Percentiles rank a stretch among this genome's conserved stretches.
phyloP scores from a whole-genome alignment of 2,113 vertebrate genomes.

The Pseudopodoces humilis region DNA sequence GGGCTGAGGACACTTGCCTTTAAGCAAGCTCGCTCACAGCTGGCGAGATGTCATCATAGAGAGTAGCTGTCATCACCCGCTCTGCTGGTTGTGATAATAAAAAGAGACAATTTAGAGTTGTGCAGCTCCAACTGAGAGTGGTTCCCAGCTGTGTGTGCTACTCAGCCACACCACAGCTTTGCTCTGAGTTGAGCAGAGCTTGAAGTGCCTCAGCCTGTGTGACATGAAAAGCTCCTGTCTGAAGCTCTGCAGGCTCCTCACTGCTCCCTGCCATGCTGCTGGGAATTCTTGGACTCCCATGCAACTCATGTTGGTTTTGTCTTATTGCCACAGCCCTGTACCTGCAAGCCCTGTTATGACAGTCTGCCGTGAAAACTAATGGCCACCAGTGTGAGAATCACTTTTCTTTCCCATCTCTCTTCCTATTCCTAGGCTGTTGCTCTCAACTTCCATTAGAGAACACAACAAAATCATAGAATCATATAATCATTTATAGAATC shows the following conservation, averaged over 20 bases:
- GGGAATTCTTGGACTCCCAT: background rate
- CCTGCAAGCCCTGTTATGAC: background rate
- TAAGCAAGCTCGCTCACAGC: background rate
- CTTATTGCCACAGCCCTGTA: background rate
- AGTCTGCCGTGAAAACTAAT: background rate
- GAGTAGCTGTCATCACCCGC: background rate
- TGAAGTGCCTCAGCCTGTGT: background rate
- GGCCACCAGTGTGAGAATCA: background rate
- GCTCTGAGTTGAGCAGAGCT: background rate
- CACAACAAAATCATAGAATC: background rate
- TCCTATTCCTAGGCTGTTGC: background rate
- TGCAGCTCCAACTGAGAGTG: background rate
- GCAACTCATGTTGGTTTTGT: background rate
- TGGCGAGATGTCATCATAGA: background rate
- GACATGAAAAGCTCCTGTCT: background rate
- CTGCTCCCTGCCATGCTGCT: background rate
- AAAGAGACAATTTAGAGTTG: conserved; percentile 15
- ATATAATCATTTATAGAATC: background rate
- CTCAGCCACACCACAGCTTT: background rate
- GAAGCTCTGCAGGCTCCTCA: background rate
- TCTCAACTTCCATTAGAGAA: background rate
- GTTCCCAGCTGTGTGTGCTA: background rate
- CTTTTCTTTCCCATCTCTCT: background rate
- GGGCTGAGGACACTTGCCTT: background rate
- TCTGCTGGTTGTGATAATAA: background rate